phyloP scores from a whole-genome alignment of 2,888 invertebrate species.

The Parapristionchus giblindavisi region DNA sequence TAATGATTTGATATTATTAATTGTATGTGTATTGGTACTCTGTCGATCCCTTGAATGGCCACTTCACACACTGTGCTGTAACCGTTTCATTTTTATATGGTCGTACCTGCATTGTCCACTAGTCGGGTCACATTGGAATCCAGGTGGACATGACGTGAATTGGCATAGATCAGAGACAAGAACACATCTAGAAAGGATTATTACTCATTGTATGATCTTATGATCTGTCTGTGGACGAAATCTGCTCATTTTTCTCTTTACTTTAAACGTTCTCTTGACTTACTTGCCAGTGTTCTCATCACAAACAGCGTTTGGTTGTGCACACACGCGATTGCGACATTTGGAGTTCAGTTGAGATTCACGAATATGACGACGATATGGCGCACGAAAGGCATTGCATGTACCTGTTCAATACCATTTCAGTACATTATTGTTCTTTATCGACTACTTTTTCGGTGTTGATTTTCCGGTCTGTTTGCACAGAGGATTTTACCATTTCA shows the following conservation, averaged over 20 bases:
- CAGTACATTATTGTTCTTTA: too few species aligned
- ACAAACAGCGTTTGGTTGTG: conserved; percentile 35
- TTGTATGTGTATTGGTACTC: background rate
- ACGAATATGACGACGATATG: conserved; percentile 23
- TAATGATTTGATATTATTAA: background rate
- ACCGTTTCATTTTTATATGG: too few species aligned
- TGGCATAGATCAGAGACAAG: conserved; percentile 34
- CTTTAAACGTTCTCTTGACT: background rate
- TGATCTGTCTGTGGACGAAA: background rate
- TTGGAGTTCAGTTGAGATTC: conserved; percentile 23
- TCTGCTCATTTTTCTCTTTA: background rate
- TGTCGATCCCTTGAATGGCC: too few species aligned
- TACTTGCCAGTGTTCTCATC: conserved; percentile 38
- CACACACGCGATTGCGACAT: conserved; percentile 35
- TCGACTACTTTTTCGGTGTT: too few species aligned
- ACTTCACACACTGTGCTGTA: background rate
- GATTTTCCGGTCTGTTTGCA: too few species aligned
- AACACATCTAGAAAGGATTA: conserved; percentile 15
- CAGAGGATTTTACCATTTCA: too few species aligned
- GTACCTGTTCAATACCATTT: too few species aligned
- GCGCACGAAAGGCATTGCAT: conserved; percentile 32
- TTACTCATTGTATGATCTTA: background rate
- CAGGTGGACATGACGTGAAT: conserved; percentile 26
- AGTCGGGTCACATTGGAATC: conserved; percentile 20
- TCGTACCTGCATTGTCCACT: conserved; percentile 26